Percentiles rank a stretch among this genome's conserved stretches.
These are phyloP conservation scores for Empis stercorea DNA, from an alignment of 2,888 invertebrate species.

Conservation along the genomic window DNA sequence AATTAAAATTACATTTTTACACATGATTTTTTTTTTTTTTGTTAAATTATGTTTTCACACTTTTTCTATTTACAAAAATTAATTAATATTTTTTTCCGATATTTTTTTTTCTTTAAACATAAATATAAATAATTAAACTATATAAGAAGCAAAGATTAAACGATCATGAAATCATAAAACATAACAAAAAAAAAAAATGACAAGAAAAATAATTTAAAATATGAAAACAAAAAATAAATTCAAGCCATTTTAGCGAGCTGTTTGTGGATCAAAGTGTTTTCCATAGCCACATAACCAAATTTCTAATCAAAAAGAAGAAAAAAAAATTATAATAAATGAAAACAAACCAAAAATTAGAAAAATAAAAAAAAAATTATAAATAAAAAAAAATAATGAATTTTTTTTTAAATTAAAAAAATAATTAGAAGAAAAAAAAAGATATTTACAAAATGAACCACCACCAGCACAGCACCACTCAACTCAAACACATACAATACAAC, in stretches of 20 bases:
- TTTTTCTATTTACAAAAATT: too few species aligned
- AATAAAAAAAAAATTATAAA: neutral
- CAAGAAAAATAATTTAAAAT: too few species aligned
- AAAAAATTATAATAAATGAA: conserved; percentile 7
- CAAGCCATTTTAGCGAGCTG: conserved; percentile 20
- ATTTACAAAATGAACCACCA: too few species aligned
- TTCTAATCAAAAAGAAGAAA: conserved; percentile 20
- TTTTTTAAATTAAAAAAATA: neutral
- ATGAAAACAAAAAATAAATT: conserved; percentile 4
- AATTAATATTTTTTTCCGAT: too few species aligned
- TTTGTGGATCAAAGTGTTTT: conserved; percentile 28
- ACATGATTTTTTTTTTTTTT: neutral
- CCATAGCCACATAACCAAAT: conserved; percentile 34
- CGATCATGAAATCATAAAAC: conserved; percentile 8
- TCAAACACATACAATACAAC: too few species aligned
- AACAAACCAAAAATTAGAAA: neutral
- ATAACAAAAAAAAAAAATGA: neutral
- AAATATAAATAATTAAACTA: neutral
- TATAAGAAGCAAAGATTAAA: conserved; percentile 9
- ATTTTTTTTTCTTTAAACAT: neutral
- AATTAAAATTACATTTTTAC: too few species aligned
- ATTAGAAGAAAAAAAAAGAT: neutral
- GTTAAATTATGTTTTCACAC: too few species aligned
- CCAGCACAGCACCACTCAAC: too few species aligned
- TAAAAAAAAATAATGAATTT: neutral